Evolutionary conservation across 2,797 vertebrate species (phyloP), one percentile per base, ranked within the genome.

Genomic region (Synaphobranchus kaupii): DNA sequence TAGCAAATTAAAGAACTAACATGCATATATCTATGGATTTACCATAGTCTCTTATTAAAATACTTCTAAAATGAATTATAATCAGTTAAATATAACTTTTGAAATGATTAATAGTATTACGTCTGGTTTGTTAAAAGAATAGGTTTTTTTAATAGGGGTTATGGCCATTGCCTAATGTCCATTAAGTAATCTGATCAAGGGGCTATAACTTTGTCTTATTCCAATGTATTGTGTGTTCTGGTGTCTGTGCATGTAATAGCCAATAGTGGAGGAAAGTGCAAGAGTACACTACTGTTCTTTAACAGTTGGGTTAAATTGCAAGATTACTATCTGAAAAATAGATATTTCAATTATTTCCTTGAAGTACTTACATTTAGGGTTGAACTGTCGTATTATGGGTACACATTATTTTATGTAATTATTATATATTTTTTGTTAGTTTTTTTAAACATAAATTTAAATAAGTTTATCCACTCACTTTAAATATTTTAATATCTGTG

Each of bases 191-290:
- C 91, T 92, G 89, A 88, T 90, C 84, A 93, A 91, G 91, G 91
- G 91, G 92, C 93, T 84, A 88, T 86, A 91, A 90, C 93, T 94
- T 92, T 92, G 90, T 93, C 86, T 94, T 88, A 86, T 89, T 80
- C 93, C 88, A 91, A 84, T 90, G 71, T 88, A 56, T 92, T 90
- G 88, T 90, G 90, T 87, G 82, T 88, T 86, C 87, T 89, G 86
- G 89, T 92, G 92, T 90, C 91, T 90, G 88, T 86, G 83, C 90
- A 89, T 58, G 87, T 90, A 93, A 92, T 87, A 92, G 89, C 87
- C 91, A 88, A 89, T 90, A 92, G 88, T 85, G 71, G 84, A 31
- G 17, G 89, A 90, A 91, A 90, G 88, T 90, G 91, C 92, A 90
- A 92, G 88, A 80, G 86, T 71, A 12, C 68, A 34, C 15, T 76